Percentiles rank a stretch among this genome's conserved stretches.
Conservation (phyloP, 2,797 vertebrate genomes). For the Gobio occitaniae region DNA sequence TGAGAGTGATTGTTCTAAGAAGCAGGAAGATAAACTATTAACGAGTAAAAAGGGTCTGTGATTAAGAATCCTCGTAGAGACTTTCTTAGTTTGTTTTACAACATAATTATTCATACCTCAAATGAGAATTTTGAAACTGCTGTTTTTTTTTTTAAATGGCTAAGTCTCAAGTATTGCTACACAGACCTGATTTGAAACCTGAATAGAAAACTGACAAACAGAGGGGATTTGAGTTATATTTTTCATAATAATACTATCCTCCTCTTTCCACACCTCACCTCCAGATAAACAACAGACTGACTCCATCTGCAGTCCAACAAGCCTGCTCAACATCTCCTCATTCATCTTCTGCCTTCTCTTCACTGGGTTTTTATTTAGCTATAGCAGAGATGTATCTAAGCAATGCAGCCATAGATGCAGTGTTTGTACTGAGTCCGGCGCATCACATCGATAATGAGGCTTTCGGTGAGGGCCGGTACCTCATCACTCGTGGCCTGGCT, state of each 20-base stretch:
- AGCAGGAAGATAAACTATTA: background rate
- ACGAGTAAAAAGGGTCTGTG: background rate
- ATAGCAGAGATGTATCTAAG: background rate
- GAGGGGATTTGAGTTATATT: background rate
- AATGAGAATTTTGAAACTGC: too few relatives aligned
- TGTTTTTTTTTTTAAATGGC: background rate
- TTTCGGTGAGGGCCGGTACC: constrained; percentile 62
- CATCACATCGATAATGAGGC: constrained; percentile 73
- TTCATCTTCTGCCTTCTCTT: background rate
- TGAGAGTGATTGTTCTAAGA: background rate
- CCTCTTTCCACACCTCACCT: background rate
- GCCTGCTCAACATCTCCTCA: background rate
- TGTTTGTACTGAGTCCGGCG: constrained; percentile 22
- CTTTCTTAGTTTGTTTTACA: background rate
- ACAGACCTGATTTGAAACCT: background rate
- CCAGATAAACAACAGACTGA: constrained; percentile 12
- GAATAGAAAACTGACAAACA: background rate
- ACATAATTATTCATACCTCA: background rate
- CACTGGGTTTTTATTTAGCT: background rate
- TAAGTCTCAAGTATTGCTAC: background rate
- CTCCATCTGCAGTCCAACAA: background rate
- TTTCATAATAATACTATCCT: background rate
- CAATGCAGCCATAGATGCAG: background rate
- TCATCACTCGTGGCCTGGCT: constrained; percentile 67
- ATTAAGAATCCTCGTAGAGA: background rate